A percentile compares a stretch with the other conserved stretches of the same genome.
phyloP scores from a whole-genome alignment of 1,140 invertebrate species.

The Aphelinus certus region DNA sequence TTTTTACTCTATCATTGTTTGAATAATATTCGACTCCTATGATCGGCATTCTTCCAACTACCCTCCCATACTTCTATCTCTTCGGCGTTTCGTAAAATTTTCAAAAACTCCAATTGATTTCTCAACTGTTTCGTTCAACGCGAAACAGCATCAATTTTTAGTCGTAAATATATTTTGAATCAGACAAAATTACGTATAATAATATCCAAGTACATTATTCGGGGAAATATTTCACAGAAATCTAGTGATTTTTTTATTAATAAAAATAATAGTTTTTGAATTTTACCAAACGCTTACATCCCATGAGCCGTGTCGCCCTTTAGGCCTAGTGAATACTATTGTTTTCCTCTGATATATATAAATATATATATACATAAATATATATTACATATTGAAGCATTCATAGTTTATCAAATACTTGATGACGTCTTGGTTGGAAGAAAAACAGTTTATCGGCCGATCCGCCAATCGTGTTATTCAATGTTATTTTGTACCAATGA shows the following conservation, averaged over 20 bases:
- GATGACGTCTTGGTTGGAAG: slow-evolving; percentile 44
- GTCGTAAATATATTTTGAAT: too few relatives aligned
- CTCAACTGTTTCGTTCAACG: too few relatives aligned
- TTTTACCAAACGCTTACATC: background rate
- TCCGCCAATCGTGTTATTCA: slow-evolving; percentile 31
- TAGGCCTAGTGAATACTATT: slow-evolving; percentile 64
- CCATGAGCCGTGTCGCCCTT: slow-evolving; percentile 57
- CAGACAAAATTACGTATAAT: too few relatives aligned
- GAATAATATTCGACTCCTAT: too few relatives aligned
- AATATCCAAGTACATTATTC: too few relatives aligned
- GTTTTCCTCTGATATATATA: slow-evolving; percentile 55
- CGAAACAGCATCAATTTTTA: too few relatives aligned
- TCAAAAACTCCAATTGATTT: background rate
- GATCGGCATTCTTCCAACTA: too few relatives aligned
- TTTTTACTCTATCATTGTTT: background rate
- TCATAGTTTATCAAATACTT: slow-evolving; percentile 57
- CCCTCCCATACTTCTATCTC: background rate
- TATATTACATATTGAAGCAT: slow-evolving; percentile 48
- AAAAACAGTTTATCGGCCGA: slow-evolving; percentile 31
- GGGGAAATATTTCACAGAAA: too few relatives aligned
- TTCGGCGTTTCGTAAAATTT: slow-evolving; percentile 13
- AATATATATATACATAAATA: slow-evolving; percentile 12
- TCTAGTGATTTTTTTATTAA: too few relatives aligned
- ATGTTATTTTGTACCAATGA: slow-evolving; percentile 31
- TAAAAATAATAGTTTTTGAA: background rate